These are phyloP conservation scores for Calameuta idolon DNA, from an alignment of 2,888 invertebrate genomes.

Conservation along the genomic window DNA sequence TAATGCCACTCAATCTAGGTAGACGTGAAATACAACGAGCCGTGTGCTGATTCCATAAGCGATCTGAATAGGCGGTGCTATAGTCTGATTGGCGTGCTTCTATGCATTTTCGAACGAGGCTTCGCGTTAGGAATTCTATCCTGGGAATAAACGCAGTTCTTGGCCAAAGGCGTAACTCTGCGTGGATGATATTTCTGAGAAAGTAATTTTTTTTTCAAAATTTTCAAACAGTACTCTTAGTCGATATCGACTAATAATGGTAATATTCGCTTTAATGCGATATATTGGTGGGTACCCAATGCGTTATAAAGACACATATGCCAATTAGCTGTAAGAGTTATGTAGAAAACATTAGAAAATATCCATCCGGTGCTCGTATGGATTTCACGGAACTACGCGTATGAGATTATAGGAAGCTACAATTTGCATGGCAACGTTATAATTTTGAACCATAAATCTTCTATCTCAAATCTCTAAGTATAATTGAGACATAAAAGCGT, in stretches of 20 bases:
- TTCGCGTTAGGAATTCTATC: conserved; percentile 24
- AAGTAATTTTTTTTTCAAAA: background rate
- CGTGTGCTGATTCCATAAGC: conserved; percentile 9
- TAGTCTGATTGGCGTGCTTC: conserved; percentile 31
- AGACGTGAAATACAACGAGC: background rate
- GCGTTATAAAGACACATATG: background rate
- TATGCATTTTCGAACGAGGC: conserved; percentile 18
- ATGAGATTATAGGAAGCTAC: conserved; percentile 38
- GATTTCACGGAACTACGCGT: conserved; percentile 5
- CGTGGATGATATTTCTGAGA: background rate
- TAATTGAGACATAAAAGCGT: conserved; percentile 49
- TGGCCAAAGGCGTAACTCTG: conserved; percentile 17
- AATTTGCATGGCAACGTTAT: conserved; percentile 47
- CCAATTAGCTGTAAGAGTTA: background rate
- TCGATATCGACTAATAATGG: background rate
- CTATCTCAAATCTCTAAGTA: conserved; percentile 40
- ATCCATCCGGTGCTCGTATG: background rate
- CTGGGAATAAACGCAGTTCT: conserved; percentile 21
- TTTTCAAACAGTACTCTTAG: background rate
- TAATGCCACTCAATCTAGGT: background rate
- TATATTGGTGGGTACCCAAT: background rate
- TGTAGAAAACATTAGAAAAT: background rate
- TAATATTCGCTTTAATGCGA: background rate
- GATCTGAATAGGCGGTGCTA: conserved; percentile 13
- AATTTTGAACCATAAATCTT: conserved; percentile 46